Evolutionary conservation across 2,113 vertebrate genomes (phyloP).

Genomic region (Paradisaea rubra): DNA sequence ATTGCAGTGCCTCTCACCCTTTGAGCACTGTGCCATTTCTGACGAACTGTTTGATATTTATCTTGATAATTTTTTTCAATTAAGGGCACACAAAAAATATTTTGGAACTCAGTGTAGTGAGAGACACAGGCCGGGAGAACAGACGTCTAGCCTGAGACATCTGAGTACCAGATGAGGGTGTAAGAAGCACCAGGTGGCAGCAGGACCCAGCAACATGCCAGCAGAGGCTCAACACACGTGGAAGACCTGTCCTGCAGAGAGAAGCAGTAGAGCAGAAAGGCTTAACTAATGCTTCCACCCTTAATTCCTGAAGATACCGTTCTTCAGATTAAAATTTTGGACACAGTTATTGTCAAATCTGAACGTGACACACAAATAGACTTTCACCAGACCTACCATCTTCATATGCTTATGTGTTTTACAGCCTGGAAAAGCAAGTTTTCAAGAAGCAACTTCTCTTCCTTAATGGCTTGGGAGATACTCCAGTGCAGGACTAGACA

Average conservation of each 20-base stretch:
- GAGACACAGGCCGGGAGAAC: background rate
- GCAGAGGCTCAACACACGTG: background rate
- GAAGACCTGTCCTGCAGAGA: background rate
- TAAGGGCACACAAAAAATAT: background rate
- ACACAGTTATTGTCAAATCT: background rate
- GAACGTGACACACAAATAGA: accelerated
- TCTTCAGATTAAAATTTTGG: background rate
- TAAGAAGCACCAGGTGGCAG: background rate
- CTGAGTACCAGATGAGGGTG: background rate
- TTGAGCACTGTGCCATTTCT: background rate
- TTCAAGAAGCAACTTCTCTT: background rate
- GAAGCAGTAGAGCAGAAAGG: background rate
- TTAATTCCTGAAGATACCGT: background rate
- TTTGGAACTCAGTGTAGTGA: background rate
- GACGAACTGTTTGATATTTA: background rate
- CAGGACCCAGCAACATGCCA: background rate
- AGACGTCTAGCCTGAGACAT: background rate
- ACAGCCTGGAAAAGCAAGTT: background rate
- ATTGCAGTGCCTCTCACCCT: background rate
- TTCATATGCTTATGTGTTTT: background rate
- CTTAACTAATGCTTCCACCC: background rate
- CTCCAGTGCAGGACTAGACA: background rate
- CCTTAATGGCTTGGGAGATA: background rate
- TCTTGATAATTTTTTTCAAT: background rate
- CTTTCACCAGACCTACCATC: background rate